phyloP scores from a whole-genome alignment of 2,888 invertebrate species.

The Agonum fuliginosum region DNA sequence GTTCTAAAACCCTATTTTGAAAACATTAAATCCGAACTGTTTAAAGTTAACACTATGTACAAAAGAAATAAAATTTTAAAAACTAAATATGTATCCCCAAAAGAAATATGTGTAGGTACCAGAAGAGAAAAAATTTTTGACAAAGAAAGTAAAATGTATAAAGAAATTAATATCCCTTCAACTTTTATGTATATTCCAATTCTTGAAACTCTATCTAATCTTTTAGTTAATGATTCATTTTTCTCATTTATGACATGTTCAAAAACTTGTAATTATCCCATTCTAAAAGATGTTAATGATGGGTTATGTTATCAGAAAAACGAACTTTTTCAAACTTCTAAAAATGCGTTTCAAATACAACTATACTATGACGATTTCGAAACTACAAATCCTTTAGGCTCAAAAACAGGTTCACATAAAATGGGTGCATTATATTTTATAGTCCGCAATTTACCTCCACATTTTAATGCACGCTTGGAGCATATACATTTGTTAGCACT shows the following conservation, averaged over 20 bases:
- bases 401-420: conserved; percentile 62
- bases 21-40: not conserved
- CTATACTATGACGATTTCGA: conserved; percentile 63
- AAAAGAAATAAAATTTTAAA: not conserved
- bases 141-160: conserved; percentile 25
- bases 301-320: conserved; percentile 55
- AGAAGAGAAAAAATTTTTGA: conserved; percentile 44
- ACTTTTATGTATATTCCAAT: conserved; percentile 60
- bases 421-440: conserved; percentile 63
- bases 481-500: conserved; percentile 62
- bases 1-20: not conserved
- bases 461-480: conserved; percentile 50
- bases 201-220: conserved; percentile 42
- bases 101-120: conserved; percentile 23
- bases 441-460: conserved; percentile 60
- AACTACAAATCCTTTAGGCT: conserved; percentile 62
- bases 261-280: not conserved
- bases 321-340: conserved; percentile 38
- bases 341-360: conserved; percentile 43
- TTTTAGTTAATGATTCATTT: conserved; percentile 17
- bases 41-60: not conserved
- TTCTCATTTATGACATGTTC: conserved; percentile 7
- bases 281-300: not conserved
- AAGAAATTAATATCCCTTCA: conserved; percentile 56
- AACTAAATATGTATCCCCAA: not conserved